phyloP scores from a whole-genome alignment of 2,797 vertebrate genomes.

The Microctenopoma steveboyesi region DNA sequence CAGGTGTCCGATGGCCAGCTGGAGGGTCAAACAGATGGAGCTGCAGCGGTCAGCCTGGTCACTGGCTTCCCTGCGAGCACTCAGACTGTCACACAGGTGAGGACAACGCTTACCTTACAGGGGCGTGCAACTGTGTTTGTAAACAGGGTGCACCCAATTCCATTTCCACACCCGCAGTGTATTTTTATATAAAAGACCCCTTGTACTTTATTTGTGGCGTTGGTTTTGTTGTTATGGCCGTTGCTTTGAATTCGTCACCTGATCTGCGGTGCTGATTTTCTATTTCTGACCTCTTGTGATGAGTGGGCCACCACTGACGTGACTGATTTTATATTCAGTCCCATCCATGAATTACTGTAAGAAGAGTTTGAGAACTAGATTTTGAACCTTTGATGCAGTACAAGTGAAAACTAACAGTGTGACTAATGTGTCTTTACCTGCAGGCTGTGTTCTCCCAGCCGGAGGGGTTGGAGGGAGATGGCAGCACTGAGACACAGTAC shows the following conservation, averaged over 20 bases:
- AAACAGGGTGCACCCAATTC: neutral
- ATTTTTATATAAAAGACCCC: neutral
- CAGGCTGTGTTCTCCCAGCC: constrained; percentile 85
- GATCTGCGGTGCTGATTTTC: neutral
- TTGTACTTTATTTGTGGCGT: too few species aligned
- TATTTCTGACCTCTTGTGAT: too few species aligned
- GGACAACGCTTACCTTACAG: neutral
- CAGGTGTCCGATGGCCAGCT: constrained; percentile 94
- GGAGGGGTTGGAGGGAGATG: constrained; percentile 80
- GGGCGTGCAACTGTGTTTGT: neutral
- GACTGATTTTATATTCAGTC: too few species aligned
- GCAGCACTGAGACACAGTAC: constrained; percentile 89
- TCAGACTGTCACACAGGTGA: constrained; percentile 85
- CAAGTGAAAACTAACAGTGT: neutral
- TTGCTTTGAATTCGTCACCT: neutral
- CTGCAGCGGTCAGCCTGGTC: constrained; percentile 91
- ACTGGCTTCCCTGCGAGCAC: constrained; percentile 89
- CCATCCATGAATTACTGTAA: too few species aligned
- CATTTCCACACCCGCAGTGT: neutral
- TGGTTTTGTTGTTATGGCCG: too few species aligned
- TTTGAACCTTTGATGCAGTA: neutral
- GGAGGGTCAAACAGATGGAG: constrained; percentile 90
- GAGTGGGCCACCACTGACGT: too few species aligned
- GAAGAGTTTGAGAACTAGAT: too few species aligned
- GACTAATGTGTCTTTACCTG: constrained; percentile 13